These are phyloP conservation scores for Hydractinia symbiolongicarpus DNA, from an alignment of 30 jellyfish, hydroid and myxozoan species.

Conservation along the genomic window DNA sequence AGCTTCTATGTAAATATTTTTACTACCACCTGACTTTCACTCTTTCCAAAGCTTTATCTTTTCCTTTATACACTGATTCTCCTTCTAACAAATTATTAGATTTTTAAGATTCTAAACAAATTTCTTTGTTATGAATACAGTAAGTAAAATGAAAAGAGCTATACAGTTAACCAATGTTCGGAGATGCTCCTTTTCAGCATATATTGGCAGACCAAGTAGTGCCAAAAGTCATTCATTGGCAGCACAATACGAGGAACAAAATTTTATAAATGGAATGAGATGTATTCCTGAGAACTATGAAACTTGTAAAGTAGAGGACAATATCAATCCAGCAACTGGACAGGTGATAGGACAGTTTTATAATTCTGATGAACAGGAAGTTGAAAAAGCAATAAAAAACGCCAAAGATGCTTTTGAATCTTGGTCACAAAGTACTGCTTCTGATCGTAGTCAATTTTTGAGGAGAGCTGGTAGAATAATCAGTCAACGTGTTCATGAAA, in stretches of 20 bases:
- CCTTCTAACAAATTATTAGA: no score
- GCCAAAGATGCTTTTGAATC: constrained; percentile 64
- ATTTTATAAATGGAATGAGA: constrained; percentile 69
- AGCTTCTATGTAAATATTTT: no score
- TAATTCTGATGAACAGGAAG: constrained; percentile 67
- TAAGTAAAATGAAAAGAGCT: background rate
- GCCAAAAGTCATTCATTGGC: constrained; percentile 13
- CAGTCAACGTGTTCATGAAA: constrained; percentile 52
- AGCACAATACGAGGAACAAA: constrained; percentile 25
- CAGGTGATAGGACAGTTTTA: constrained; percentile 47
- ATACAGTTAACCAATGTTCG: background rate
- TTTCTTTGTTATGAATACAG: no score
- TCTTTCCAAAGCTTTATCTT: no score
- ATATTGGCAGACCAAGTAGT: constrained; percentile 1
- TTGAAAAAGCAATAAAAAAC: constrained; percentile 61
- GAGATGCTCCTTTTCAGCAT: background rate
- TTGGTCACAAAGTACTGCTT: constrained; percentile 61
- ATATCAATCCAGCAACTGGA: constrained; percentile 84
- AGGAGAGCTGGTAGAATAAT: constrained; percentile 60
- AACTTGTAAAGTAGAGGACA: constrained; percentile 27
- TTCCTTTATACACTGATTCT: no score
- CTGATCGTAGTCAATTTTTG: constrained; percentile 49
- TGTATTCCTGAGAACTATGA: constrained; percentile 38
- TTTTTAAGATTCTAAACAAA: no score
- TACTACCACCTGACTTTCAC: no score